Percentiles rank a stretch among this genome's conserved stretches.
Evolutionary conservation across 2,797 vertebrate genomes (phyloP).

Genomic region (Coluber constrictor): DNA sequence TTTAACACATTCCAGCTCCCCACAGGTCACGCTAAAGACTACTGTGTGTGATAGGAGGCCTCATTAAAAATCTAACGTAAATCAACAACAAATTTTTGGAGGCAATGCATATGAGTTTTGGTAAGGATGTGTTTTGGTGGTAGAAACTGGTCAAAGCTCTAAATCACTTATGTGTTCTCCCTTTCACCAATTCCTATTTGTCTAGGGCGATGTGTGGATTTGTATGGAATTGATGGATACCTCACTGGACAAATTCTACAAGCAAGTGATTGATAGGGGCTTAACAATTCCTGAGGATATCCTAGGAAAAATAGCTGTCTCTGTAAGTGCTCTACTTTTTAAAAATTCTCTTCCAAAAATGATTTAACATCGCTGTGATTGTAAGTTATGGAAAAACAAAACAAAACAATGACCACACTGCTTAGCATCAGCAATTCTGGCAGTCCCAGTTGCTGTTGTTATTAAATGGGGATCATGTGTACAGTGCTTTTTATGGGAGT

Average conservation of each 20-base stretch:
- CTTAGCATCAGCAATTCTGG: neutral
- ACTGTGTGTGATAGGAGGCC: neutral
- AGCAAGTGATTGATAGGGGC: constrained; percentile 93
- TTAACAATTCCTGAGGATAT: constrained; percentile 95
- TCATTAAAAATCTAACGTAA: neutral
- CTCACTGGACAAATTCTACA: constrained; percentile 98
- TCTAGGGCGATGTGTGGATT: constrained; percentile 97
- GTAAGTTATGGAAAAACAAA: neutral
- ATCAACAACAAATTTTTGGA: neutral
- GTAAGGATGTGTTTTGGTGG: neutral
- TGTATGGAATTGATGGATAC: constrained; percentile 99
- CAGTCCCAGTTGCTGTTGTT: neutral
- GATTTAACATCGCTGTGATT: neutral
- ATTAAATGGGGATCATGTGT: neutral
- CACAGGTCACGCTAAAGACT: neutral
- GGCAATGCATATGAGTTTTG: neutral
- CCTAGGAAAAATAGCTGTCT: constrained; percentile 96
- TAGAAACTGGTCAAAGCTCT: neutral
- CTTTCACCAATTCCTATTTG: neutral
- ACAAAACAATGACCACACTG: neutral
- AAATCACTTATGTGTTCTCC: neutral
- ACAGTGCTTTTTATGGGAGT: neutral
- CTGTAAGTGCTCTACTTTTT: constrained; percentile 76
- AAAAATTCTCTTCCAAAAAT: neutral
- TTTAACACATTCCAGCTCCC: neutral